These are phyloP conservation scores for Lasioglossum vierecki DNA, from an alignment of 2,888 invertebrate genomes.

Conservation along the genomic window DNA sequence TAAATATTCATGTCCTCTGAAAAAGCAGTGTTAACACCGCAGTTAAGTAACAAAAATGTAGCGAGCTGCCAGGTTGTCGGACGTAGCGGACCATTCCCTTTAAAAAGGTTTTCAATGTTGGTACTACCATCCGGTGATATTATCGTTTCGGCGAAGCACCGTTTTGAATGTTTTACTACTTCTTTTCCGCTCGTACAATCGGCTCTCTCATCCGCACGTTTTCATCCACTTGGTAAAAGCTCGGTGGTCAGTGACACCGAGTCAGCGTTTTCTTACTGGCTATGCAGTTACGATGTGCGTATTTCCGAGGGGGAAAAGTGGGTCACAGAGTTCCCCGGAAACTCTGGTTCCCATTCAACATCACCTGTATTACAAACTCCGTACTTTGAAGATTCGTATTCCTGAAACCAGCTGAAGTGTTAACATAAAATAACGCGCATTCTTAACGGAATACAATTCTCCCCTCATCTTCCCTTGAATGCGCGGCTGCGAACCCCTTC, in stretches of 20 bases:
- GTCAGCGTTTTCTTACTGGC: constrained; percentile 19
- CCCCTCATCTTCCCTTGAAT: not conserved
- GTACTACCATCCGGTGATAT: constrained; percentile 6
- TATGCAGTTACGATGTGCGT: constrained; percentile 9
- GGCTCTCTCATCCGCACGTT: constrained; percentile 16
- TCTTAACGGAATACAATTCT: not conserved
- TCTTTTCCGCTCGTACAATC: constrained; percentile 13
- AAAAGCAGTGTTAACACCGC: not conserved
- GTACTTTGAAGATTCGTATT: not conserved
- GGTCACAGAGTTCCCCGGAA: constrained; percentile 6
- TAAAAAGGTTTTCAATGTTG: constrained; percentile 13
- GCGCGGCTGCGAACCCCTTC: not conserved
- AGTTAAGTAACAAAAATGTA: not conserved
- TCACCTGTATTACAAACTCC: constrained; percentile 8
- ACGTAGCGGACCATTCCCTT: not conserved
- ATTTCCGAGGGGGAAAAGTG: not conserved
- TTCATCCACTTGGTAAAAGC: constrained; percentile 20
- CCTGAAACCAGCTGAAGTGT: not conserved
- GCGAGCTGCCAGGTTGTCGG: not conserved
- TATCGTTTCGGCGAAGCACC: constrained; percentile 10
- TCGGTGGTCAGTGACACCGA: constrained; percentile 22
- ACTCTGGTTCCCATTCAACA: constrained; percentile 8
- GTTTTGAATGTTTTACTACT: constrained; percentile 22
- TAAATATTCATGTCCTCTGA: not conserved
- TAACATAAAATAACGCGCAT: not conserved